Evolutionary conservation across 2,797 vertebrate genomes (phyloP).

Genomic region (Malacoctenus gilli): DNA sequence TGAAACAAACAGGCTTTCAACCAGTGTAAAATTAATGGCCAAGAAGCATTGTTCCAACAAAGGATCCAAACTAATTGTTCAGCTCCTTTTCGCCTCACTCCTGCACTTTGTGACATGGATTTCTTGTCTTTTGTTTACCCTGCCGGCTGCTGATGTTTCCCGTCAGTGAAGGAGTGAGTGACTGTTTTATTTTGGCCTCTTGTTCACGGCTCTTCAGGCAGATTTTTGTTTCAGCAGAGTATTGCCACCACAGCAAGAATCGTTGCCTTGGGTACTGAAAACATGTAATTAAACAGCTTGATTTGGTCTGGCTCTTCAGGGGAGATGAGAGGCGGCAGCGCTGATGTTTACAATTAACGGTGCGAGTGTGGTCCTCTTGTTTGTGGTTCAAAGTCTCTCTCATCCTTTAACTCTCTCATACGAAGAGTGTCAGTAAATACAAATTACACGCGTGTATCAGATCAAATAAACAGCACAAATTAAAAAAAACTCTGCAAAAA

Average conservation of each 20-base stretch:
- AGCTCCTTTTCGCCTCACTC: too few species aligned
- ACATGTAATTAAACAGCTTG: conserved; percentile 16
- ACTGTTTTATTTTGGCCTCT: background rate
- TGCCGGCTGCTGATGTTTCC: background rate
- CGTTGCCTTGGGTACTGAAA: background rate
- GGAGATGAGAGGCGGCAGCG: conserved; percentile 16
- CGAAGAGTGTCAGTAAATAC: background rate
- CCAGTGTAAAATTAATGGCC: too few species aligned
- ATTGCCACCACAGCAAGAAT: background rate
- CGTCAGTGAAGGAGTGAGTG: background rate
- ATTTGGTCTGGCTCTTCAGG: conserved; percentile 6
- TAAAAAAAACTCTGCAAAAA: too few species aligned
- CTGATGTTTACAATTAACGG: conserved; percentile 21
- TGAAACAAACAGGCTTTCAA: too few species aligned
- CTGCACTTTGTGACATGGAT: background rate
- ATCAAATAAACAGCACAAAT: background rate
- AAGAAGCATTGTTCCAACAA: too few species aligned
- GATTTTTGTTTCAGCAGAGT: too few species aligned
- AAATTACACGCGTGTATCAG: background rate
- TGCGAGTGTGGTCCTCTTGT: conserved; percentile 6
- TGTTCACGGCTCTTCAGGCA: background rate
- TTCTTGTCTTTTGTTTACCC: background rate
- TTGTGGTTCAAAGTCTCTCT: conserved; percentile 1
- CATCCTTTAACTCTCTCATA: background rate
- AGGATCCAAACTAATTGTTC: too few species aligned